These are phyloP conservation scores for Trichosurus vulpecula DNA, from an alignment of 2,797 vertebrate species.

Conservation along the genomic window DNA sequence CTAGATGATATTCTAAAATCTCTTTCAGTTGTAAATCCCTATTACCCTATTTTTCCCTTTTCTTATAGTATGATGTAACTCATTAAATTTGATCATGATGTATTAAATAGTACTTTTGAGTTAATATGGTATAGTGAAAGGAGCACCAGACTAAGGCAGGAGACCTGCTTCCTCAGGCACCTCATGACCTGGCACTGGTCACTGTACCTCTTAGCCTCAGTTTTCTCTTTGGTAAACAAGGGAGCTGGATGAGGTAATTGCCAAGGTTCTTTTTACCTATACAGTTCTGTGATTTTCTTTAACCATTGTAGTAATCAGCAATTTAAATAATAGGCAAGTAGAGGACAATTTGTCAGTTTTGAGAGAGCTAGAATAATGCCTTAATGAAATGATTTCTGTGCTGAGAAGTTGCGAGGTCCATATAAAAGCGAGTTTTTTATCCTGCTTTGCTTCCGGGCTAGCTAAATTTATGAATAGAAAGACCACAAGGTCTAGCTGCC, in stretches of 20 bases:
- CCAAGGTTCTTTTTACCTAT: constrained; percentile 25
- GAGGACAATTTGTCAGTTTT: constrained; percentile 1
- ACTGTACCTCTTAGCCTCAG: constrained; percentile 33
- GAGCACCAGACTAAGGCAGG: neutral
- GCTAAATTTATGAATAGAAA: constrained; percentile 42
- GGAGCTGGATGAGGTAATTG: constrained; percentile 10
- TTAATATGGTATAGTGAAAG: neutral
- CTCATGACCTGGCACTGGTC: constrained; percentile 7
- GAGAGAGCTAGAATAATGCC: neutral
- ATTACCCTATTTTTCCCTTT: neutral
- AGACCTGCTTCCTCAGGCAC: neutral
- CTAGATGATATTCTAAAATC: neutral
- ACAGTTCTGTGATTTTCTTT: neutral
- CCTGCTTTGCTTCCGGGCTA: neutral
- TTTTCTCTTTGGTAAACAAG: constrained; percentile 32
- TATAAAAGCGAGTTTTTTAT: neutral
- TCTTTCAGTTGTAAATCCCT: neutral
- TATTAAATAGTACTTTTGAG: neutral
- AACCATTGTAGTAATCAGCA: neutral
- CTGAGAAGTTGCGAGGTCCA: neutral
- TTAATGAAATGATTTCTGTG: constrained; percentile 1
- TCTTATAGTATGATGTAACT: neutral
- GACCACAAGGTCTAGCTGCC: constrained; percentile 35
- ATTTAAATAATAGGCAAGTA: neutral
- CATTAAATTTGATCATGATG: neutral